Evolutionary conservation across 2,113 vertebrate species (phyloP).

Genomic region (Genyomyrus donnyi): DNA sequence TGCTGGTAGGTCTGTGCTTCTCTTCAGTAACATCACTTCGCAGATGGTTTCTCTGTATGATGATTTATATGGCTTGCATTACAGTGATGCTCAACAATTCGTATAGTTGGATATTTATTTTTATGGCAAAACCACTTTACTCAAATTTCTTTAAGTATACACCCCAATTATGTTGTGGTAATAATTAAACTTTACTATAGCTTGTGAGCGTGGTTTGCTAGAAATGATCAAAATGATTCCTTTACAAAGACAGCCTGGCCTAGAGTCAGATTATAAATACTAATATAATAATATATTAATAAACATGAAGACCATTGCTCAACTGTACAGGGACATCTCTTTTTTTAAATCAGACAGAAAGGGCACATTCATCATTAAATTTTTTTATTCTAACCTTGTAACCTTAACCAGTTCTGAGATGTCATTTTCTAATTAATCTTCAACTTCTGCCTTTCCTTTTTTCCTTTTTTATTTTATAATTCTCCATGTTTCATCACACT

Average conservation of each 20-base stretch:
- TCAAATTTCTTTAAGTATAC: background rate
- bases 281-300: background rate
- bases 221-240: background rate
- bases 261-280: background rate
- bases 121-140: background rate
- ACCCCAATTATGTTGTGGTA: background rate
- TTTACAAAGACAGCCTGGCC: background rate
- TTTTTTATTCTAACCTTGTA: background rate
- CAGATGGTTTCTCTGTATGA: background rate
- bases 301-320: background rate
- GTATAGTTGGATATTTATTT: background rate
- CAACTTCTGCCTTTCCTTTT: background rate
- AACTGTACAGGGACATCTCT: background rate
- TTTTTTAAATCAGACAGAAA: background rate
- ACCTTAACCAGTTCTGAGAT: background rate
- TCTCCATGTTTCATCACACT: background rate
- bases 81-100: background rate
- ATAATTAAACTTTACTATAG: background rate
- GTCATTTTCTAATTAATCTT: background rate
- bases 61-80: background rate
- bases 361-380: background rate
- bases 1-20: conserved; percentile 66
- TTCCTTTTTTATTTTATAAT: background rate
- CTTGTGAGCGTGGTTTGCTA: background rate
- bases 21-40: background rate